Evolutionary conservation across 2,797 vertebrate species (phyloP).

Genomic region (Sebastes trivittatus): DNA sequence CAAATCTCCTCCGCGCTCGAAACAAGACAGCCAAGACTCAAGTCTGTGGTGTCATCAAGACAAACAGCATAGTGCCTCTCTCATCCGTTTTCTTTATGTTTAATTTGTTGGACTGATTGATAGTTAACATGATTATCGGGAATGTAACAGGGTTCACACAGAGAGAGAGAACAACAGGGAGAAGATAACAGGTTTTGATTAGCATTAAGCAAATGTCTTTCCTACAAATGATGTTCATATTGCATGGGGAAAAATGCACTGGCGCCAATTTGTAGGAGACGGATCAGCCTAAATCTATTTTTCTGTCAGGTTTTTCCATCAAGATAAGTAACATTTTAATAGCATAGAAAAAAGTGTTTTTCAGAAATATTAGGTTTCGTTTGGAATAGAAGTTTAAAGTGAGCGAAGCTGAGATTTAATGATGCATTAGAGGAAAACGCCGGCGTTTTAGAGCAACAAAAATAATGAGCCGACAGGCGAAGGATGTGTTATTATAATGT

Average conservation of each 20-base stretch:
- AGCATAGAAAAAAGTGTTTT: not conserved
- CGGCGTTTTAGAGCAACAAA: slow-evolving; percentile 13
- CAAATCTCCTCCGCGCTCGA: slow-evolving; percentile 36
- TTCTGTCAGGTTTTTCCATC: slow-evolving; percentile 1
- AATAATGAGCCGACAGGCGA: slow-evolving; percentile 43
- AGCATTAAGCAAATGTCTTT: not conserved
- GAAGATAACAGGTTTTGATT: not conserved
- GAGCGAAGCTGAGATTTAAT: slow-evolving; percentile 8
- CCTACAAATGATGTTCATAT: not conserved
- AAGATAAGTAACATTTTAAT: slow-evolving; percentile 11
- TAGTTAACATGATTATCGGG: not conserved
- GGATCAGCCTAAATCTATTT: slow-evolving; percentile 6
- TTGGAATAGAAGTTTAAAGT: not conserved
- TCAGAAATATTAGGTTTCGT: not conserved
- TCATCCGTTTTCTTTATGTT: slow-evolving; percentile 14
- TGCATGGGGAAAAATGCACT: not conserved
- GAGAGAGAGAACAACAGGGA: not conserved
- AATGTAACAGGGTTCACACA: slow-evolving; percentile 16
- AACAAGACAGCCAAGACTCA: slow-evolving; percentile 38
- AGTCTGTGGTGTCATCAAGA: slow-evolving; percentile 38
- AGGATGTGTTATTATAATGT: slow-evolving; percentile 25
- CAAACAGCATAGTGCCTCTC: slow-evolving; percentile 18
- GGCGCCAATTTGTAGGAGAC: not conserved
- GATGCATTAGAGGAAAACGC: slow-evolving; percentile 4
- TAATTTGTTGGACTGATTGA: slow-evolving; percentile 25